These are phyloP conservation scores for Clusia tigrina DNA, from an alignment of 2,888 invertebrate species.

Conservation along the genomic window DNA sequence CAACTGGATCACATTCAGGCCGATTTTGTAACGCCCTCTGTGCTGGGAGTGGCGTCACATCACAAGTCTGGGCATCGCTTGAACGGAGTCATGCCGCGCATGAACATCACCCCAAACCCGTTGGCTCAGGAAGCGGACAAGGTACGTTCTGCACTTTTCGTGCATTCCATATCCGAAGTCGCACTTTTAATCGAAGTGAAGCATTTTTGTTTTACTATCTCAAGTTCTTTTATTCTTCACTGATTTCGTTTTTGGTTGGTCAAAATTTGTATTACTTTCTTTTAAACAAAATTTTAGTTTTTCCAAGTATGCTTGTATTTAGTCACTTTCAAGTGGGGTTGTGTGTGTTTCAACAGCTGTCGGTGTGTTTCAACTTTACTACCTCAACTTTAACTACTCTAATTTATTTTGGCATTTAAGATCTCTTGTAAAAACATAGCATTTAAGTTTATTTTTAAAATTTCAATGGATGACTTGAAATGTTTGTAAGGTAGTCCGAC, in stretches of 20 bases:
- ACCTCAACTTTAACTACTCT: slow-evolving; percentile 30
- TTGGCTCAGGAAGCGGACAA: slow-evolving; percentile 63
- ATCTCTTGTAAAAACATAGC: slow-evolving; percentile 1
- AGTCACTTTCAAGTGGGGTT: slow-evolving; percentile 30
- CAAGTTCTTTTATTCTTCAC: neutral
- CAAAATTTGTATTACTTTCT: slow-evolving; percentile 41
- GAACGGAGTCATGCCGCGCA: slow-evolving; percentile 62
- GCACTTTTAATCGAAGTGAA: slow-evolving; percentile 26
- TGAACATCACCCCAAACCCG: slow-evolving; percentile 65
- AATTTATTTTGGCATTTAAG: neutral
- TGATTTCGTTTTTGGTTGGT: slow-evolving; percentile 55
- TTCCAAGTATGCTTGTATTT: slow-evolving; percentile 23
- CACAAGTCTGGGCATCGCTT: slow-evolving; percentile 55
- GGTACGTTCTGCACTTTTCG: slow-evolving; percentile 40
- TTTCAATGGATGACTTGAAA: too few species aligned
- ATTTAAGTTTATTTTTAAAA: too few species aligned
- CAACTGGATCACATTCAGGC: slow-evolving; percentile 64
- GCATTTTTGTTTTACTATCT: neutral
- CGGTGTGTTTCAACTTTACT: slow-evolving; percentile 38
- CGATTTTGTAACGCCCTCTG: slow-evolving; percentile 59
- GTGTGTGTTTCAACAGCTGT: slow-evolving; percentile 29
- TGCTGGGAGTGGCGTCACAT: slow-evolving; percentile 52
- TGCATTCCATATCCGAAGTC: slow-evolving; percentile 18
- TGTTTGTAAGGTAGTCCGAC: too few species aligned
- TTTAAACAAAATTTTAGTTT: slow-evolving; percentile 14